phyloP scores from a whole-genome alignment of 2,113 vertebrate genomes.

The Rhea americana region DNA sequence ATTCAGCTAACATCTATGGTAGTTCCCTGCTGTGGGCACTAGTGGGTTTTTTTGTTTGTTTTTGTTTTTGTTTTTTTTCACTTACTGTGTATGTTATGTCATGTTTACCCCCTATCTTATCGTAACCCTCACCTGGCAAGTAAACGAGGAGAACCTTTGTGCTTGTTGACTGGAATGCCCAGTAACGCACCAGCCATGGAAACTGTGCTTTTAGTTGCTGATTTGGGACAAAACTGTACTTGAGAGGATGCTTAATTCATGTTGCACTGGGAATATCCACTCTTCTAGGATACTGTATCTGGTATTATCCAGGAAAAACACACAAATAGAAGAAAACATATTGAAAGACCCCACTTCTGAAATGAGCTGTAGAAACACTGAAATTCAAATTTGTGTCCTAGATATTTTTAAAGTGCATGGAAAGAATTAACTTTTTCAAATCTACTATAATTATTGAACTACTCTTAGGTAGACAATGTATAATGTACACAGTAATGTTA shows the following conservation, averaged over 20 bases:
- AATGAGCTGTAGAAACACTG: background rate
- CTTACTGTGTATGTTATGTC: background rate
- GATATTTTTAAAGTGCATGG: background rate
- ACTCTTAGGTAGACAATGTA: background rate
- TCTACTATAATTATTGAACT: background rate
- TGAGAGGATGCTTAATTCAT: background rate
- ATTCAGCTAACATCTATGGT: background rate
- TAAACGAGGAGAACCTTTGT: background rate
- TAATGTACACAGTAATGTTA: background rate
- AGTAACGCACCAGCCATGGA: background rate
- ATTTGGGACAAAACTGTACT: background rate
- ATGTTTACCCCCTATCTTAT: background rate
- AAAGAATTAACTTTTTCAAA: background rate
- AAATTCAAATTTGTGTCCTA: background rate
- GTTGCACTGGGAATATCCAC: background rate
- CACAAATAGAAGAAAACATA: background rate
- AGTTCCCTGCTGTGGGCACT: background rate
- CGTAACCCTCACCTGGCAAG: background rate
- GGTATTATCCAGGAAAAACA: background rate
- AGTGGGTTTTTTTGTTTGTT: background rate
- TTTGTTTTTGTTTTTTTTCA: background rate
- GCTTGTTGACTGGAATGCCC: background rate
- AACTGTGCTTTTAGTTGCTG: background rate
- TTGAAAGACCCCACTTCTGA: background rate
- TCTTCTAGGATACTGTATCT: background rate